A percentile compares a stretch with the other conserved stretches of the same genome.
These are phyloP conservation scores for Pimephales promelas DNA, from an alignment of 2,113 vertebrate genomes.

Conservation along the genomic window DNA sequence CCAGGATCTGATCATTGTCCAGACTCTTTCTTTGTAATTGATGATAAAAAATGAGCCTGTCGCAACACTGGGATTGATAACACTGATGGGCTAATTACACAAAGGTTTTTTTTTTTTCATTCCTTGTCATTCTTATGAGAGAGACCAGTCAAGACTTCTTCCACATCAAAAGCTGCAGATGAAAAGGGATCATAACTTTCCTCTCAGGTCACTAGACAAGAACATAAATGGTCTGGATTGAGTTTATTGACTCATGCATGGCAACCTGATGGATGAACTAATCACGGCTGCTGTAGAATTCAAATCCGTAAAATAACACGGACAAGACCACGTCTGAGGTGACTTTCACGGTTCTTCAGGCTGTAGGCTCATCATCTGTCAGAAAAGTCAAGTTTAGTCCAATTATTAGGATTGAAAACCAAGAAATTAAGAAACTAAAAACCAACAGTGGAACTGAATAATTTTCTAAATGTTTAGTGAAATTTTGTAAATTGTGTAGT, in stretches of 20 bases:
- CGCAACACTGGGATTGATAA: constrained; percentile 40
- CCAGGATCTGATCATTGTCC: constrained; percentile 28
- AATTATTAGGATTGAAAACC: neutral
- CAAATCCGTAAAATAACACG: constrained; percentile 14
- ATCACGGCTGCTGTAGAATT: constrained; percentile 15
- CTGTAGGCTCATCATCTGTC: neutral
- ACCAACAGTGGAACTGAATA: neutral
- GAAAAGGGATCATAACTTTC: constrained; percentile 40
- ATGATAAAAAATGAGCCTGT: constrained; percentile 42
- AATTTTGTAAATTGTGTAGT: neutral
- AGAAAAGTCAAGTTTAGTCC: neutral
- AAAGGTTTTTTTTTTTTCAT: neutral
- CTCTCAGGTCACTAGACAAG: constrained; percentile 3
- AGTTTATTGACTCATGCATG: constrained; percentile 22
- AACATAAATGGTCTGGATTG: constrained; percentile 24
- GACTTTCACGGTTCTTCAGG: constrained; percentile 15
- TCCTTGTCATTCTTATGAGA: constrained; percentile 37
- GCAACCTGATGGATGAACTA: constrained; percentile 31
- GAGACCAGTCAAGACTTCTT: neutral
- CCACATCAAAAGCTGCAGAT: neutral
- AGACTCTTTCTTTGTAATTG: constrained; percentile 28
- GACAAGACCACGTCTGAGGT: neutral
- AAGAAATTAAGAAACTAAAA: neutral
- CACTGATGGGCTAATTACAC: constrained; percentile 44
- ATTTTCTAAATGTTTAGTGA: neutral